Percentiles rank a stretch among this genome's conserved stretches.
Evolutionary conservation across 53 echinoderm and acorn worm species (phyloP).

Genomic region (Mesocentrotus franciscanus): DNA sequence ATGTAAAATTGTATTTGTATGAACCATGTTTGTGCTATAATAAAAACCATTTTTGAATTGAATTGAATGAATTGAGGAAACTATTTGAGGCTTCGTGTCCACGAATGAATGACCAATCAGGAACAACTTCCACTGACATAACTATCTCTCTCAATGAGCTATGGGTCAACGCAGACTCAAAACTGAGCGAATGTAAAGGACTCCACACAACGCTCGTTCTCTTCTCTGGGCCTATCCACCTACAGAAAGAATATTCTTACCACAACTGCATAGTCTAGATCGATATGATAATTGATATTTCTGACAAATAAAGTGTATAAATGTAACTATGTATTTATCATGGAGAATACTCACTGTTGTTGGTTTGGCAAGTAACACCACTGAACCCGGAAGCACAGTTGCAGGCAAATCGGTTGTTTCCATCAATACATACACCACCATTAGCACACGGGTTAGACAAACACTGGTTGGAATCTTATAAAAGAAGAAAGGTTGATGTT

Average conservation of each 20-base stretch:
- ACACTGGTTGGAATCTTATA: conserved; percentile 69
- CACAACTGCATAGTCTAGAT: neutral
- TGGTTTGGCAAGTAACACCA: conserved; percentile 62
- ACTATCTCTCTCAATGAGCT: too few relatives aligned
- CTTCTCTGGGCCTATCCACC: neutral
- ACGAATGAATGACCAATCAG: too few relatives aligned
- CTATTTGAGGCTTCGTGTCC: too few relatives aligned
- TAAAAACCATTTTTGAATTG: too few relatives aligned
- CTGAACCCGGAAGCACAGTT: conserved; percentile 64
- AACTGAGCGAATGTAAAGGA: too few relatives aligned
- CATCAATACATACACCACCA: conserved; percentile 69
- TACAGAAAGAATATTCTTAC: neutral
- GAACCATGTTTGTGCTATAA: too few relatives aligned
- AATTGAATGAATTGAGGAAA: too few relatives aligned
- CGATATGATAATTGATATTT: neutral
- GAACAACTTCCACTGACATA: too few relatives aligned
- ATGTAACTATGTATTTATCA: neutral
- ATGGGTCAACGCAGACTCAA: too few relatives aligned
- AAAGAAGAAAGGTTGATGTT: neutral
- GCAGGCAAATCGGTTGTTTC: conserved; percentile 67
- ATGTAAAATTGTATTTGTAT: too few relatives aligned
- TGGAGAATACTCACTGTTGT: conserved; percentile 25
- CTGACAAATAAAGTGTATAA: neutral
- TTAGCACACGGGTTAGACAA: conserved; percentile 66
- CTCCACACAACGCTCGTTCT: too few relatives aligned